These are phyloP conservation scores for Nothobranchius kuhntae DNA, from an alignment of 2,113 vertebrate species.

Conservation along the genomic window DNA sequence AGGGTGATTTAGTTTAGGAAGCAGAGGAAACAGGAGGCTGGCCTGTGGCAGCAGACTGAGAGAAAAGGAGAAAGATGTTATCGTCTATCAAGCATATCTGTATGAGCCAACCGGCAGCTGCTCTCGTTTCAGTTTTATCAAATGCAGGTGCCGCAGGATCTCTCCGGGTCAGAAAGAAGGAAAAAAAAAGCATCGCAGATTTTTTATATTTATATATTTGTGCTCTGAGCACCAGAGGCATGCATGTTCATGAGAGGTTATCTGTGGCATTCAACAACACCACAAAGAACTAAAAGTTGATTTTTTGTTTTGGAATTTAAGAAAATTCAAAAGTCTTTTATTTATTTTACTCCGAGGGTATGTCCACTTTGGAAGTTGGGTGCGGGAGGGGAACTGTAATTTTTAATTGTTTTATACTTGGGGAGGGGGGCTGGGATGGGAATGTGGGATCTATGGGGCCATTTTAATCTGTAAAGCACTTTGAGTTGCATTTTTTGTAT, in stretches of 20 bases:
- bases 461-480: no score
- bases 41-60: slow-evolving; percentile 37
- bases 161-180: slow-evolving; percentile 29
- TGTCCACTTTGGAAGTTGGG: no score
- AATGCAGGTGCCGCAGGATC: slow-evolving; percentile 45
- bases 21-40: slow-evolving; percentile 46
- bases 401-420: no score
- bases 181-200: slow-evolving; percentile 8
- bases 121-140: slow-evolving; percentile 57
- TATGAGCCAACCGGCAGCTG: slow-evolving; percentile 38
- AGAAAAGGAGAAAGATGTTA: slow-evolving; percentile 53
- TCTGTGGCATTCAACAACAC: slow-evolving; percentile 27
- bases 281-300: slow-evolving; percentile 46
- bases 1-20: slow-evolving; percentile 67
- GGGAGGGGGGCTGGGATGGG: no score
- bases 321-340: slow-evolving; percentile 8
- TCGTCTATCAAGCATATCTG: slow-evolving; percentile 47
- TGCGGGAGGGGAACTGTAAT: no score
- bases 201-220: background rate
- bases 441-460: no score
- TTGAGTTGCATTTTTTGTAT: no score
- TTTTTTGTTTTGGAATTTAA: slow-evolving; percentile 14
- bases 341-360: slow-evolving; percentile 41
- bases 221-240: slow-evolving; percentile 11
- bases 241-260: slow-evolving; percentile 23